Evolutionary conservation across 2,888 invertebrate species (phyloP).

Genomic region (Elgonia sp.): DNA sequence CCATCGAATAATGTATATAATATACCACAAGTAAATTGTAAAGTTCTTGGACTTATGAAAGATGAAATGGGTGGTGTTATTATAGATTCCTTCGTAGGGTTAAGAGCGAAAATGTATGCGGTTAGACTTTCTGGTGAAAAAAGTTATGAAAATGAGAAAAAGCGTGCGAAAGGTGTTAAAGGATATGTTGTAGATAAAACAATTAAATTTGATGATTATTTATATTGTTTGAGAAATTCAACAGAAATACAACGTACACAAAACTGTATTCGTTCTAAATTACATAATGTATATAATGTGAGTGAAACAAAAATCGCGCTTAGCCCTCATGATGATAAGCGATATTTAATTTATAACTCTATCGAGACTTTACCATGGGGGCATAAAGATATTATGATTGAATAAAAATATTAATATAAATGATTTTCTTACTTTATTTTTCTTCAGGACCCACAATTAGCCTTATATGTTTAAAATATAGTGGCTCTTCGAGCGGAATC

Average conservation of each 20-base stretch:
- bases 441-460: too few relatives aligned
- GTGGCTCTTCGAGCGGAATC: too few relatives aligned
- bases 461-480: too few relatives aligned
- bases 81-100: constrained; percentile 6
- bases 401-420: neutral
- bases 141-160: neutral
- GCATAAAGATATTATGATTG: constrained; percentile 9
- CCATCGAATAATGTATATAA: constrained; percentile 75
- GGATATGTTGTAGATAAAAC: constrained; percentile 6
- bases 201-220: constrained; percentile 9
- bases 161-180: constrained; percentile 5
- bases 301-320: constrained; percentile 25
- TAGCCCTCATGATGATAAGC: constrained; percentile 35
- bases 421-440: neutral
- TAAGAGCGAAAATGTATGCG: constrained; percentile 46
- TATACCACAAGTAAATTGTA: constrained; percentile 5
- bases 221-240: neutral
- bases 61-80: constrained; percentile 71
- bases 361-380: constrained; percentile 14
- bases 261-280: constrained; percentile 18
- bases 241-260: neutral
- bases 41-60: neutral
- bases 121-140: too few relatives aligned
- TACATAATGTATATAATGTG: neutral
- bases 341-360: constrained; percentile 5